Evolutionary conservation across 2,113 vertebrate genomes (phyloP).

Genomic region (Cryptotis parvus): DNA sequence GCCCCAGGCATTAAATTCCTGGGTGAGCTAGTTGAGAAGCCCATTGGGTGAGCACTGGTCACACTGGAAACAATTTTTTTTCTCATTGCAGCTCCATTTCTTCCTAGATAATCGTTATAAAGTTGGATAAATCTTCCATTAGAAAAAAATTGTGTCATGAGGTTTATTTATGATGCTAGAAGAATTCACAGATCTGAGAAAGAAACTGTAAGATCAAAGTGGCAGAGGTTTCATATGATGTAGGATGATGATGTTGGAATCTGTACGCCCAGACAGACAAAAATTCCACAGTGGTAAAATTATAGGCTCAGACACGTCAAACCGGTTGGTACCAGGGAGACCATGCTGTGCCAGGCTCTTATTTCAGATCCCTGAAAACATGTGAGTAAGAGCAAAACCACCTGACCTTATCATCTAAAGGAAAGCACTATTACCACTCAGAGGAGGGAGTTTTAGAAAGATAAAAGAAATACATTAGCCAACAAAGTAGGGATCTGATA

Average conservation of each 20-base stretch:
- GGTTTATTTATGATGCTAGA: background rate
- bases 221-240: background rate
- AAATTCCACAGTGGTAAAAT: background rate
- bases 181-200: background rate
- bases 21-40: no score
- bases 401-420: background rate
- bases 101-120: background rate
- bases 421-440: background rate
- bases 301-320: background rate
- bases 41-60: background rate
- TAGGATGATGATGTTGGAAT: background rate
- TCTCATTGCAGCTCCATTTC: background rate
- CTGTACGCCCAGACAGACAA: background rate
- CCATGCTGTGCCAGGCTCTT: fast-evolving
- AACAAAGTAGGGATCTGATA: background rate
- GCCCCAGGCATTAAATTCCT: fast-evolving
- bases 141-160: background rate
- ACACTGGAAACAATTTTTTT: background rate
- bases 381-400: background rate
- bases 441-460: background rate
- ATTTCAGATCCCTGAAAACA: background rate
- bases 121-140: background rate
- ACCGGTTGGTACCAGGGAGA: fast-evolving
- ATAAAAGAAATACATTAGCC: background rate
- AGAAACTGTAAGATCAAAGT: background rate